These are phyloP conservation scores for Sitophilus oryzae DNA, from an alignment of 1,140 invertebrate genomes.

Conservation along the genomic window DNA sequence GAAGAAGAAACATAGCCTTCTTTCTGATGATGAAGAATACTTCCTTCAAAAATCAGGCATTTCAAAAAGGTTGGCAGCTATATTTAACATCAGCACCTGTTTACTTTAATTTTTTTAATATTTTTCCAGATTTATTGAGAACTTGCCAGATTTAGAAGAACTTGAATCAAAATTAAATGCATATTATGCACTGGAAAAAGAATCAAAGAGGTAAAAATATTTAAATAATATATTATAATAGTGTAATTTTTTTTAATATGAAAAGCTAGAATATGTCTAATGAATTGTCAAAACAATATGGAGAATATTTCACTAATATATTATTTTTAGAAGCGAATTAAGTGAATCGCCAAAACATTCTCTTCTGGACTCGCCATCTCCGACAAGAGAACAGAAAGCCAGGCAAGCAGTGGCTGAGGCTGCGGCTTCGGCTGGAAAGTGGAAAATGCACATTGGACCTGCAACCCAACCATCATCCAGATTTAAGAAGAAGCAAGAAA, in stretches of 20 bases:
- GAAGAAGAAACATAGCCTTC: constrained; percentile 48
- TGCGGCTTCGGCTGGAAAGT: constrained; percentile 38
- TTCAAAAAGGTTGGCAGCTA: constrained; percentile 47
- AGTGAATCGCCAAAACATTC: constrained; percentile 35
- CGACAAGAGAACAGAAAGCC: constrained; percentile 43
- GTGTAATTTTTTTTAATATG: too few species aligned
- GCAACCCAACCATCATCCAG: constrained; percentile 30
- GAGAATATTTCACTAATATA: not conserved
- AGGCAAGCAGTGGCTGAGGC: constrained; percentile 44
- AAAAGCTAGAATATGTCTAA: not conserved
- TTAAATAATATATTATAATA: too few species aligned
- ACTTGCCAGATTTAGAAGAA: constrained; percentile 66
- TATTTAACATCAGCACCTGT: not conserved
- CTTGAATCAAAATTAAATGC: constrained; percentile 69
- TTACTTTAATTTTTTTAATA: not conserved
- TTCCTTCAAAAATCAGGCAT: constrained; percentile 50
- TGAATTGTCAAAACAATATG: not conserved
- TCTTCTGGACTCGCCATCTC: constrained; percentile 40
- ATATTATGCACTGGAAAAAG: constrained; percentile 73
- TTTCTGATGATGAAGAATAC: constrained; percentile 52
- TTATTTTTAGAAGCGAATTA: constrained; percentile 33
- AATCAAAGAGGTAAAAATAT: constrained; percentile 44
- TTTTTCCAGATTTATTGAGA: constrained; percentile 49
- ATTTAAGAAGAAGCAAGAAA: constrained; percentile 39
- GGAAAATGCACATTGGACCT: constrained; percentile 42